Base-by-base conservation (phyloP, 2,888 invertebrate species). In the Metalampra italica region DNA sequence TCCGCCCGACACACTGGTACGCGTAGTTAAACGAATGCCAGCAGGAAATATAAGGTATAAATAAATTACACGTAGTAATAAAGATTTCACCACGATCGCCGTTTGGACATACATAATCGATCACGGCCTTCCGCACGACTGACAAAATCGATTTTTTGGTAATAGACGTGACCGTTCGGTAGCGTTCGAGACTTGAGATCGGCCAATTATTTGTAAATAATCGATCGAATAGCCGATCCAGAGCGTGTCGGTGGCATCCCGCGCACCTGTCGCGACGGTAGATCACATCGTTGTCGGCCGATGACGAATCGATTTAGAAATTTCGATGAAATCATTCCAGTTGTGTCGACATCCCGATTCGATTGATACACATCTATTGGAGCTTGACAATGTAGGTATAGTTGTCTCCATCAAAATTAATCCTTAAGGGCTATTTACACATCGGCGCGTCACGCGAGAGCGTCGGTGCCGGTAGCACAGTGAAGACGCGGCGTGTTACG, bases 221-320 rank as follows among this genome's bases (percentile, higher is more conserved):
- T 82, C 77, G 78, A 76, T 78, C 69, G 70, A 71, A 74, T 77
- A 71, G 70, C 65, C 68, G 76, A 78, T 76, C 67, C 65, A 62
- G 65, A 80, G 76, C 77, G 78, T 68, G 58, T 62, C 68, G 64
- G 56, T 55, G 56, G 49, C 54, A 57, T 56, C 62, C 63, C 67
- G 63, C 34, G 74, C 84, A 85, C 84, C 82, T 84, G 83, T 78
- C 76, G 73, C 76, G 78, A 56, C 78, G 73, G 82, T 88, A 83
- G 76, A 85, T 83, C 88, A 86, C 86, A 81, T 68, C 70, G 62
- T 64, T 32, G 71, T 67, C n/a, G 22, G 22, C 70, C 79, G 73
- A 62, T 78, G 81, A 83, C 88, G 79, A 88, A 88, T 88, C 66
- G 78, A 87, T 88, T 84, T 66, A 53, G 54, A 64, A 67, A 70